phyloP scores from a whole-genome alignment of 2,113 vertebrate genomes.

The Chauna torquata region DNA sequence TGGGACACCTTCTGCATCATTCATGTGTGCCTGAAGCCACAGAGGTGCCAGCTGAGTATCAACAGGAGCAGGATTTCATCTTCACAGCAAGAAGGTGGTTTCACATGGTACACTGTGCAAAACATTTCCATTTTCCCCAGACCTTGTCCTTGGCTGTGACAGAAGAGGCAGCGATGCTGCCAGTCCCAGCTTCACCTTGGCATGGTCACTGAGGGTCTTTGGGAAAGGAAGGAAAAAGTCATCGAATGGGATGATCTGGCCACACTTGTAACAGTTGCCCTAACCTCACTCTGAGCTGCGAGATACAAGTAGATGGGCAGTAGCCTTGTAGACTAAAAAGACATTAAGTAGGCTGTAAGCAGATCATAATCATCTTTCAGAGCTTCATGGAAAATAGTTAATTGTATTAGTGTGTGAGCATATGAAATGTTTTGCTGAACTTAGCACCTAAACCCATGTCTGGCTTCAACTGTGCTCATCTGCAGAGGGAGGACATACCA shows the following conservation, averaged over 20 bases:
- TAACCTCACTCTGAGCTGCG: background rate
- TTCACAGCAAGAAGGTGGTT: background rate
- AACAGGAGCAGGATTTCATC: background rate
- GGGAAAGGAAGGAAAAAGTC: background rate
- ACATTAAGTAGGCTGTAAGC: background rate
- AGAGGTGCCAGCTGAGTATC: too few relatives aligned
- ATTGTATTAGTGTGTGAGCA: background rate
- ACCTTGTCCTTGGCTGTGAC: background rate
- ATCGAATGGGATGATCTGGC: background rate
- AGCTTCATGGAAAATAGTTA: background rate
- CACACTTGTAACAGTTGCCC: fast-evolving
- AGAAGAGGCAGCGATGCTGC: background rate
- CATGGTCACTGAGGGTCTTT: background rate
- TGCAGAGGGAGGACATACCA: background rate
- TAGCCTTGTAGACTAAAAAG: background rate
- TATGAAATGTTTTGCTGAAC: background rate
- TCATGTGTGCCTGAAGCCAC: background rate
- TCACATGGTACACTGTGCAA: background rate
- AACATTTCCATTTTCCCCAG: background rate
- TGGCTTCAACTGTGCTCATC: background rate
- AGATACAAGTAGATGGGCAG: background rate
- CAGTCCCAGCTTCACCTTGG: background rate
- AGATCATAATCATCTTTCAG: background rate
- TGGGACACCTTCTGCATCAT: background rate
- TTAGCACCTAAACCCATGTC: background rate